Evolutionary conservation across 2,888 invertebrate species (phyloP).

Genomic region (Ophion slaviceki): DNA sequence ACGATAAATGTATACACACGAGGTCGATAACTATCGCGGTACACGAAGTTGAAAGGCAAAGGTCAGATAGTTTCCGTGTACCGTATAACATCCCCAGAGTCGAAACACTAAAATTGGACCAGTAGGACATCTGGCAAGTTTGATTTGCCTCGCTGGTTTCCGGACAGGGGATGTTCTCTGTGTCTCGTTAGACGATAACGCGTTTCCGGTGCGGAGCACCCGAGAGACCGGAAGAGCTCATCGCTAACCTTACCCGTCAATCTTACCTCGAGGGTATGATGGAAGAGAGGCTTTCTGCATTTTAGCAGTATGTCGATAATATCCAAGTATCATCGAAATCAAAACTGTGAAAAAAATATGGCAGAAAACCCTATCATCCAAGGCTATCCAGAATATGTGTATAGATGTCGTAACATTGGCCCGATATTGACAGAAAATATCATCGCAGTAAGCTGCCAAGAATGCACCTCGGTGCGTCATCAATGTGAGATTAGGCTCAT

Average conservation of each 20-base stretch:
- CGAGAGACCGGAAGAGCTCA: not conserved
- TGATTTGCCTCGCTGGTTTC: slow-evolving; percentile 9
- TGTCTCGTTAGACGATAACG: not conserved
- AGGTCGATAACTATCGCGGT: not conserved
- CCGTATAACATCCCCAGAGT: slow-evolving; percentile 4
- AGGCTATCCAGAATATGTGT: too few relatives aligned
- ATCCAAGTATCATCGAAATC: not conserved
- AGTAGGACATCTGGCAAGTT: not conserved
- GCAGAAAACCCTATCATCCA: too few relatives aligned
- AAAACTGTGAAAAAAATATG: too few relatives aligned
- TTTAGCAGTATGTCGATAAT: not conserved
- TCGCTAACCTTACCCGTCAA: not conserved
- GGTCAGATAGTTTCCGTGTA: not conserved
- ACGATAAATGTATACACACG: not conserved
- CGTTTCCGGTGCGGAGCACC: not conserved
- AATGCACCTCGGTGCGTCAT: not conserved
- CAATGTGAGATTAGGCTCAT: not conserved
- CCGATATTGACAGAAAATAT: too few relatives aligned
- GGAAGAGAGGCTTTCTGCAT: not conserved
- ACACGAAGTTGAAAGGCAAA: slow-evolving; percentile 2
- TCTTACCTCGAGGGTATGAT: not conserved
- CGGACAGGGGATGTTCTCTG: not conserved
- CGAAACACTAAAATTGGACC: not conserved
- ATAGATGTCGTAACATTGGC: too few relatives aligned
- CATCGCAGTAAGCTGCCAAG: too few relatives aligned